Evolutionary conservation across 2,888 invertebrate genomes (phyloP), one percentile per base, ranked within the genome.

Genomic region (Cerastoderma edule): DNA sequence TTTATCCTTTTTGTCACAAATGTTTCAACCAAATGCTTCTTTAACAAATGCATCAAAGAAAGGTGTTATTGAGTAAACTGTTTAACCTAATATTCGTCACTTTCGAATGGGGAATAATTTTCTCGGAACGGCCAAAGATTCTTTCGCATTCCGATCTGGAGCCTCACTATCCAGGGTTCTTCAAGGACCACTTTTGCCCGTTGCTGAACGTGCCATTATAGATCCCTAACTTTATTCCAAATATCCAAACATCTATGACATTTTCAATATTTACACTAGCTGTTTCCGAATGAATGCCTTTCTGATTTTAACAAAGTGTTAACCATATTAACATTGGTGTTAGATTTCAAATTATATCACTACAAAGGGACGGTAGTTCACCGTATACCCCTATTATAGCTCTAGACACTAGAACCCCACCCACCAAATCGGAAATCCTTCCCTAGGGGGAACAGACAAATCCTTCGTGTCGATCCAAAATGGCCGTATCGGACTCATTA

Each of bases 311-410:
- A 76, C 73, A 70, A 73, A 77, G 70, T 70, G 63, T 70, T 63
- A 66, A 63, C 67, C 54, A 64, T 74, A 75, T 78, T 75, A 75
- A 46, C 57, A 33, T 22, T 39, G 73, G 80, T 71, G 67, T 80
- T 54, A 30, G 64, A 60, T 80, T 80, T 80, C 80, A 74, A 75
- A 73, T 76, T 73, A 71, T 67, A 60, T 46, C 65, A 57, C 73
- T 74, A 80, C 80, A 76, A 80, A 80, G 68, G 63, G 60, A 60
- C 5, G 33, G 35, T 16, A 35, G 16, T 48, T 48, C 66, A 33
- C 67, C 69, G 53, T 80, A 67, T 57, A 74, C 64, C 63, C 66
- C 65, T 64, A 76, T 72, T 76, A 72, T 68, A 67, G 71, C 50
- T 57, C 46, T 64, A 67, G 39, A 64, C 53, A 24, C 39, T 28